phyloP scores from a whole-genome alignment of 30 jellyfish, hydroid and myxozoan genomes.

The Aurelia sp. region DNA sequence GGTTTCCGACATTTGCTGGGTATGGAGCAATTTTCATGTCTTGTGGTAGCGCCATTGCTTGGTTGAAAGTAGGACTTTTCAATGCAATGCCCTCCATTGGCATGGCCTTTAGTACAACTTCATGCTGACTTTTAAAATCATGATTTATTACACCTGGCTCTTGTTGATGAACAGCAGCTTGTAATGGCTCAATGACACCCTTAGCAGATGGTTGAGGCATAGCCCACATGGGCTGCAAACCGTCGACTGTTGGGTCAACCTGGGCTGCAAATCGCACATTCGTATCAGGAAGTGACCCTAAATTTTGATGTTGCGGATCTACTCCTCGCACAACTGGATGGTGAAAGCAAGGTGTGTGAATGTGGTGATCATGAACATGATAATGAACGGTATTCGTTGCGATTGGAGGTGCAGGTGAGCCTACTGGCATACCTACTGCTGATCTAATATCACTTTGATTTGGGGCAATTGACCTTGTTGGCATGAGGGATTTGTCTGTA shows the following conservation, averaged over 20 bases:
- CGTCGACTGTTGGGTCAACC: not conserved
- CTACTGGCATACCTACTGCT: no score
- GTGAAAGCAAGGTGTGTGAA: constrained; percentile 23
- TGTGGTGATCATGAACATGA: constrained; percentile 32
- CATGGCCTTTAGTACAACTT: not conserved
- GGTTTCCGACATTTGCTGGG: no score
- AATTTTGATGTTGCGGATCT: not conserved
- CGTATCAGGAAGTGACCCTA: not conserved
- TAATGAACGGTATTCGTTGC: constrained; percentile 11
- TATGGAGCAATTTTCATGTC: no score
- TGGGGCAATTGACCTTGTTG: no score
- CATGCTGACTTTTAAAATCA: not conserved
- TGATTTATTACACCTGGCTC: not conserved
- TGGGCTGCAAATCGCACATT: not conserved
- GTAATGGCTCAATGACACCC: not conserved
- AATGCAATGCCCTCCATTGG: not conserved
- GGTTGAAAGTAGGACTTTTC: not conserved
- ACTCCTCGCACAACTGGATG: not conserved
- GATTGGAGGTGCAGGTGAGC: not conserved
- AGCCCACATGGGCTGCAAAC: not conserved
- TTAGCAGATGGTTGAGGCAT: not conserved
- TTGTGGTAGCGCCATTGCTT: not conserved
- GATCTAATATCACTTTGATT: no score
- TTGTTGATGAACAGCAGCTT: not conserved
- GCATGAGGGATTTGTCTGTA: no score